A percentile compares a stretch with the other conserved stretches of the same genome.
phyloP scores from a whole-genome alignment of 2,113 vertebrate genomes.

The Bubalus kerabau region DNA sequence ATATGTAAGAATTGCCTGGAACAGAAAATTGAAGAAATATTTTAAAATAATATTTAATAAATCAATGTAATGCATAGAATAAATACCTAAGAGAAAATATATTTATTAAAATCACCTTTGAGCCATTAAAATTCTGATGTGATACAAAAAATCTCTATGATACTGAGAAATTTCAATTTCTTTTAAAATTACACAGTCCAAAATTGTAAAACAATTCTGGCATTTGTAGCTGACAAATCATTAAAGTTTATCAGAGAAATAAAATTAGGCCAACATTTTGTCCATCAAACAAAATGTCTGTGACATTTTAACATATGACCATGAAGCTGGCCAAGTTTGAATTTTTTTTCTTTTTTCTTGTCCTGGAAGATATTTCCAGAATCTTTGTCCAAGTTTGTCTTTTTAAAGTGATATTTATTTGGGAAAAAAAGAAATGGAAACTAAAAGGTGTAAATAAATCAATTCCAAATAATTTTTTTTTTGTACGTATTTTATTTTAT shows the following conservation, averaged over 20 bases:
- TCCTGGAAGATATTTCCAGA: constrained; percentile 14
- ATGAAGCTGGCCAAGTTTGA: constrained; percentile 35
- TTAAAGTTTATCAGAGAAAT: constrained; percentile 35
- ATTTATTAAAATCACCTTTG: not conserved
- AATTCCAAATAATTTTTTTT: not conserved
- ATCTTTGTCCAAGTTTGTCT: not conserved
- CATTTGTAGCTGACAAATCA: constrained; percentile 1
- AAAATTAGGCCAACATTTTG: constrained; percentile 45
- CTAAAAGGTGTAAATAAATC: not conserved
- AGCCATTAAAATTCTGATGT: not conserved
- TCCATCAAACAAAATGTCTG: constrained; percentile 31
- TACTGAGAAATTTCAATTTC: not conserved
- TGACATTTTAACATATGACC: constrained; percentile 56
- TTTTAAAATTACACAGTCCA: not conserved
- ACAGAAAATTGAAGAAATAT: no score
- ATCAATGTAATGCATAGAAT: no score
- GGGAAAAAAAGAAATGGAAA: not conserved
- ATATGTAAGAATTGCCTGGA: no score
- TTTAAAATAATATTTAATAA: no score
- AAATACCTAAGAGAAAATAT: not conserved
- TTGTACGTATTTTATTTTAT: no score
- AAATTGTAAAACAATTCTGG: constrained; percentile 17
- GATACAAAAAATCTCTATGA: not conserved
- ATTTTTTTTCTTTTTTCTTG: not conserved
- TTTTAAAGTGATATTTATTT: not conserved